Evolutionary conservation across 2,113 vertebrate genomes (phyloP).

Genomic region (Apodemus speciosus): DNA sequence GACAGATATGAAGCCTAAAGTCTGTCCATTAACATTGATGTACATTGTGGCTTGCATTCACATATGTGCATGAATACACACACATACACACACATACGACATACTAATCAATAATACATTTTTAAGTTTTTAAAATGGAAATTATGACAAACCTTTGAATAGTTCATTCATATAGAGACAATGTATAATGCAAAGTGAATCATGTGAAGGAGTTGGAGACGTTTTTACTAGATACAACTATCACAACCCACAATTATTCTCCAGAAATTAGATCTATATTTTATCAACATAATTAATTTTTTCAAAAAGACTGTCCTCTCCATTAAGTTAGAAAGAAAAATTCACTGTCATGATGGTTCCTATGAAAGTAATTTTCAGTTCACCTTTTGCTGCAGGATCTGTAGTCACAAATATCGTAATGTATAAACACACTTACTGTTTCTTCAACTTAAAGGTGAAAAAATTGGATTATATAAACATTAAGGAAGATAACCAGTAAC

Average conservation of each 20-base stretch:
- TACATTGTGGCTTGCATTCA: neutral
- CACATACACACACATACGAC: neutral
- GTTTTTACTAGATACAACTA: constrained; percentile 37
- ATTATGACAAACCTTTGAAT: constrained; percentile 3
- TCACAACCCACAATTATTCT: neutral
- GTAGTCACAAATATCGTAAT: constrained; percentile 45
- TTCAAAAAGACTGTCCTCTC: constrained; percentile 18
- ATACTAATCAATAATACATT: neutral
- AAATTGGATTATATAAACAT: constrained; percentile 15
- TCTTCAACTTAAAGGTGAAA: constrained; percentile 49
- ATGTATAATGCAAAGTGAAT: neutral
- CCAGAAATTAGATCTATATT: neutral
- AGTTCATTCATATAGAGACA: constrained; percentile 8
- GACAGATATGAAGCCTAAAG: neutral
- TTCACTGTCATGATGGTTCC: neutral
- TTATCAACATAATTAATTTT: constrained; percentile 31
- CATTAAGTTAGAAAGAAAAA: constrained; percentile 28
- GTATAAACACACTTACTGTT: neutral
- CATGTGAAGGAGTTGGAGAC: neutral
- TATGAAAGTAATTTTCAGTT: constrained; percentile 56
- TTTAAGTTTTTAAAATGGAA: neutral
- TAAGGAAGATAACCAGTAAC: constrained; percentile 2
- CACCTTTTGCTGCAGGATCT: constrained; percentile 15
- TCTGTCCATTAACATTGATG: neutral
- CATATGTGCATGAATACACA: neutral